These are phyloP conservation scores for Oophaga sylvatica DNA, from an alignment of 2,797 vertebrate species.

Conservation along the genomic window DNA sequence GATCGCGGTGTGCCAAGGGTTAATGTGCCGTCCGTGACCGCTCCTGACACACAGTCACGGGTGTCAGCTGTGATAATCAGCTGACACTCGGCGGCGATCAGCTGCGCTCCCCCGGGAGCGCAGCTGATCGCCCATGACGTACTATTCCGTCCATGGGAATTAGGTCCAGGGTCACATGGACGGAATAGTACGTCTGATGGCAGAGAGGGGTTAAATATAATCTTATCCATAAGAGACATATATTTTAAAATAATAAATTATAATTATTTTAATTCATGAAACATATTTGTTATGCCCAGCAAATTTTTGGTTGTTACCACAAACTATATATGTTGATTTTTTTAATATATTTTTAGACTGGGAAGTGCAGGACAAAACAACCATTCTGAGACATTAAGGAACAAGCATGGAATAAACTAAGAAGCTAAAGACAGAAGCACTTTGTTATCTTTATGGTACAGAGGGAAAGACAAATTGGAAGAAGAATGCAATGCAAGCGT, in stretches of 20 bases:
- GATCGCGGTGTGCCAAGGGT: too few species aligned
- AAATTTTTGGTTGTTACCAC: constrained; percentile 62
- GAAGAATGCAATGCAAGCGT: constrained; percentile 71
- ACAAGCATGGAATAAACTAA: constrained; percentile 71
- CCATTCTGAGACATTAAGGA: constrained; percentile 67
- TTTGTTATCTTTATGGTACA: constrained; percentile 80
- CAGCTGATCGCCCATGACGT: too few species aligned
- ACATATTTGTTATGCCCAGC: constrained; percentile 6
- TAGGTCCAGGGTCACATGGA: too few species aligned
- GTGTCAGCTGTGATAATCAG: too few species aligned
- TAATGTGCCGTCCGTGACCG: too few species aligned
- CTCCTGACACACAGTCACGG: too few species aligned
- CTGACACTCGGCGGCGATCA: too few species aligned
- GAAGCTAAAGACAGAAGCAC: constrained; percentile 68
- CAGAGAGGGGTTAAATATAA: too few species aligned
- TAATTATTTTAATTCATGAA: not conserved
- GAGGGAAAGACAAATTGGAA: constrained; percentile 78
- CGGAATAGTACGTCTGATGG: too few species aligned
- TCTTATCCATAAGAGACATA: not conserved
- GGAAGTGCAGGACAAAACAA: constrained; percentile 72
- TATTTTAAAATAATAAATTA: not conserved
- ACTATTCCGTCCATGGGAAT: too few species aligned
- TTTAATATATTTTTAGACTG: constrained; percentile 41
- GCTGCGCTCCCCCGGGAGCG: too few species aligned
- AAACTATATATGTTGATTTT: constrained; percentile 70